Conservation (phyloP, 2,888 invertebrate species). For the Cheiracanthium punctorium region DNA sequence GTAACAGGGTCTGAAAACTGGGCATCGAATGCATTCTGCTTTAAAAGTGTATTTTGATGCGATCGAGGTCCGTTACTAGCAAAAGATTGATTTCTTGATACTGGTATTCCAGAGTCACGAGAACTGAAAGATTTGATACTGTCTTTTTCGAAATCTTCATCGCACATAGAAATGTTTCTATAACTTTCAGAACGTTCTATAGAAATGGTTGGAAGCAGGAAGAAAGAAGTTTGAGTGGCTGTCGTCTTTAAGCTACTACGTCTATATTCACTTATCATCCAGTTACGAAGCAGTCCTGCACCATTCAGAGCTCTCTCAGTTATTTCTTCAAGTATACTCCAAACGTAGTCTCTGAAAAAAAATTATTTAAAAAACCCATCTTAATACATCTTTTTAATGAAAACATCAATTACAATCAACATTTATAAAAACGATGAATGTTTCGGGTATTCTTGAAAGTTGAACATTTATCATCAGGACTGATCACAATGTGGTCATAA, state of each 20-base stretch:
- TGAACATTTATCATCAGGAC: too few species aligned
- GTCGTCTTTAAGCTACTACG: not conserved
- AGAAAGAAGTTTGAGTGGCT: constrained; percentile 2
- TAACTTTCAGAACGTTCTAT: not conserved
- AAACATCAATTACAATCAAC: too few species aligned
- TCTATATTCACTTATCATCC: constrained; percentile 4
- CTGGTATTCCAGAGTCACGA: constrained; percentile 23
- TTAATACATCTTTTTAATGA: not conserved
- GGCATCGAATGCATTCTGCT: not conserved
- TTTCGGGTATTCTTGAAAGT: too few species aligned
- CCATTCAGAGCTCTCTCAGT: constrained; percentile 23
- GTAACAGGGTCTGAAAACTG: too few species aligned
- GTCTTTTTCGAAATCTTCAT: constrained; percentile 1
- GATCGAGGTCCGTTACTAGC: constrained; percentile 13
- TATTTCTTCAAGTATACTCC: constrained; percentile 27
- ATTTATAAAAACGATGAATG: too few species aligned
- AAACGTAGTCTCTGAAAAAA: constrained; percentile 28
- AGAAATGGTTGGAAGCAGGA: not conserved
- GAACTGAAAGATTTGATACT: constrained; percentile 18
- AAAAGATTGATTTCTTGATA: constrained; percentile 24
- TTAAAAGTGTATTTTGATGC: not conserved
- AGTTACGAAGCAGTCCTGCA: not conserved
- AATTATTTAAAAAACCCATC: not conserved
- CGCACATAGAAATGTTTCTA: not conserved
- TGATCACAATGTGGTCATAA: too few species aligned